Percentiles rank a stretch among this genome's conserved stretches.
phyloP scores from a whole-genome alignment of 2,888 invertebrate genomes.

The Oscheius sp. region DNA sequence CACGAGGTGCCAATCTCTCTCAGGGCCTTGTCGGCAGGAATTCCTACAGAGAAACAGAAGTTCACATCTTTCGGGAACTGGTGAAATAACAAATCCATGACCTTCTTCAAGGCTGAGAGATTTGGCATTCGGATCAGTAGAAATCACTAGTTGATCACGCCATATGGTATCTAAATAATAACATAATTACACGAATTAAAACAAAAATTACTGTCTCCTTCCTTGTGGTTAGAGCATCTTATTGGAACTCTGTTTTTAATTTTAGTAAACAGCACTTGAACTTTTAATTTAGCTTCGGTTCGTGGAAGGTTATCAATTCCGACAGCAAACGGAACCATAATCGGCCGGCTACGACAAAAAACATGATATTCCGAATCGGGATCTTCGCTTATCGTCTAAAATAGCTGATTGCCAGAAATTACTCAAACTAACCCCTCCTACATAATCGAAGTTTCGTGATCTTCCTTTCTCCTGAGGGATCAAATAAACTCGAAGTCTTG shows the following conservation, averaged over 20 bases:
- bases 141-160: constrained; percentile 22
- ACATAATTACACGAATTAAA: neutral
- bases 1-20: constrained; percentile 8
- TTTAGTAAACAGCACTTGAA: constrained; percentile 12
- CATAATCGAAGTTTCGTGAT: constrained; percentile 17
- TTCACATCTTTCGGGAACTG: constrained; percentile 3
- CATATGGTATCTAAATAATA: constrained; percentile 7
- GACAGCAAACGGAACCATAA: constrained; percentile 7
- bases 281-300: constrained; percentile 1
- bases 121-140: constrained; percentile 3
- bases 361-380: constrained; percentile 9
- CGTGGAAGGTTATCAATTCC: neutral
- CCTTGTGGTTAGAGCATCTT: constrained; percentile 19
- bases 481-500: neutral
- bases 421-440: constrained; percentile 16
- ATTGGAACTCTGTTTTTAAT: constrained; percentile 3
- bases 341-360: constrained; percentile 18
- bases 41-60: constrained; percentile 11
- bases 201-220: neutral
- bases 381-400: constrained; percentile 12
- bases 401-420: too few relatives aligned
- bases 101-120: neutral
- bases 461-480: constrained; percentile 21
- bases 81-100: constrained; percentile 15
- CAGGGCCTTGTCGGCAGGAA: constrained; percentile 19